Evolutionary conservation across 2,888 invertebrate genomes (phyloP).

Genomic region (Megaustenia siamemsis): DNA sequence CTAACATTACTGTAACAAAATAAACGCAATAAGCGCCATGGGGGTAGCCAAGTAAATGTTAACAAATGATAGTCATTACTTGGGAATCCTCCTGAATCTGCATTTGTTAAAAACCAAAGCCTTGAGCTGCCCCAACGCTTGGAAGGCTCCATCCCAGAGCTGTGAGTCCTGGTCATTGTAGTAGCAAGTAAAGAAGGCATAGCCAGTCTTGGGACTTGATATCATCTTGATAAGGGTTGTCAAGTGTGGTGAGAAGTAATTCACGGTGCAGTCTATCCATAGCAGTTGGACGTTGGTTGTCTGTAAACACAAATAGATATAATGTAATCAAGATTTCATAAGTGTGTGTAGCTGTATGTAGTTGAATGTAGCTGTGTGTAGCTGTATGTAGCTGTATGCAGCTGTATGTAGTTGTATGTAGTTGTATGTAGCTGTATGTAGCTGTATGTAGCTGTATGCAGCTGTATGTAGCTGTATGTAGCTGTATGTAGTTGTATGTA

Average conservation of each 20-base stretch:
- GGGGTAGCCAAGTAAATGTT: neutral
- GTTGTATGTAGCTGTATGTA: too few species aligned
- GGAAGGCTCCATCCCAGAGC: constrained; percentile 37
- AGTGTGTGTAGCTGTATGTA: too few species aligned
- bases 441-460: too few species aligned
- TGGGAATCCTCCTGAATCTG: constrained; percentile 25
- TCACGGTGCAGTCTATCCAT: constrained; percentile 54
- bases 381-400: too few species aligned
- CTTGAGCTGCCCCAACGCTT: neutral
- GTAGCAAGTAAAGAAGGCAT: constrained; percentile 38
- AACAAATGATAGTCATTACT: constrained; percentile 5
- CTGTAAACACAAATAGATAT: neutral
- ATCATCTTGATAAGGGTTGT: constrained; percentile 16
- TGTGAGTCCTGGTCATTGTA: constrained; percentile 11
- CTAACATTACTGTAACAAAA: too few species aligned
- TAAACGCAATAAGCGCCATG: too few species aligned
- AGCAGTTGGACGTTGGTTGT: neutral
- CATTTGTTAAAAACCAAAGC: constrained; percentile 30
- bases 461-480: too few species aligned
- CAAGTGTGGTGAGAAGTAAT: constrained; percentile 1
- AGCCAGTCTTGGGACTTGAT: constrained; percentile 12
- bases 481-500: too few species aligned
- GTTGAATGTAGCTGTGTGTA: too few species aligned
- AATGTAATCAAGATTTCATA: neutral
- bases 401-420: too few species aligned